Evolutionary conservation across 2,113 vertebrate species (phyloP).

Genomic region (Alosa alosa): DNA sequence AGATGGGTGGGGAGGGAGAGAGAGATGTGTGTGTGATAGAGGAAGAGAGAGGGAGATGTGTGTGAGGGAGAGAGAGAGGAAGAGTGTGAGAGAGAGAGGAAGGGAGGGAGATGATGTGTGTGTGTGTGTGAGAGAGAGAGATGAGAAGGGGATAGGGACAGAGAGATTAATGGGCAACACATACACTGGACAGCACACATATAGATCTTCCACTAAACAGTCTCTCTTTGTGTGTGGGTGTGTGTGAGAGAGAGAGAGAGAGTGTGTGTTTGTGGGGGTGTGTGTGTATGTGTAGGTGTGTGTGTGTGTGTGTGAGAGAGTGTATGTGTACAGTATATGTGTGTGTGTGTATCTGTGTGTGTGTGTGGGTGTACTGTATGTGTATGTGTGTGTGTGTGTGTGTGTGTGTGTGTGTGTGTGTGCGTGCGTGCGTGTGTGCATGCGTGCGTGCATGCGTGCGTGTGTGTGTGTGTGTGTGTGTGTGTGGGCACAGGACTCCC

Average conservation of each 20-base stretch:
- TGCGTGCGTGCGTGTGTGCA: background rate
- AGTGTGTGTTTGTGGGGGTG: background rate
- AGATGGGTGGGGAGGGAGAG: background rate
- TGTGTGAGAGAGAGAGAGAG: background rate
- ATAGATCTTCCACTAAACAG: background rate
- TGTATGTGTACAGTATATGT: too few species aligned
- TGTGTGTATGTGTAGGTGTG: background rate
- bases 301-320: background rate
- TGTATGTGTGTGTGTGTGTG: background rate
- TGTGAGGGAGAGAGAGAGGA: background rate
- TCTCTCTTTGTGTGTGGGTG: constrained; percentile 17
- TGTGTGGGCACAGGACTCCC: background rate
- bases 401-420: background rate
- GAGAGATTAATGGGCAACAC: background rate
- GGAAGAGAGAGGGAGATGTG: background rate
- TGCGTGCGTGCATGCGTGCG: constrained; percentile 1
- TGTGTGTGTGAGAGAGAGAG: too few species aligned
- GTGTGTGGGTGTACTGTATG: background rate
- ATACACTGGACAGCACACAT: background rate
- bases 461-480: background rate
- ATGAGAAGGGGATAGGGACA: background rate
- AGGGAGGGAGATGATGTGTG: background rate
- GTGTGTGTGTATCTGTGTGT: too few species aligned
- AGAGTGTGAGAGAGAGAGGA: background rate
- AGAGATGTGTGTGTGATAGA: background rate